A percentile compares a stretch with the other conserved stretches of the same genome.
These are phyloP conservation scores for Lagenorhynchus albirostris DNA, from an alignment of 2,113 vertebrate genomes.

Conservation along the genomic window DNA sequence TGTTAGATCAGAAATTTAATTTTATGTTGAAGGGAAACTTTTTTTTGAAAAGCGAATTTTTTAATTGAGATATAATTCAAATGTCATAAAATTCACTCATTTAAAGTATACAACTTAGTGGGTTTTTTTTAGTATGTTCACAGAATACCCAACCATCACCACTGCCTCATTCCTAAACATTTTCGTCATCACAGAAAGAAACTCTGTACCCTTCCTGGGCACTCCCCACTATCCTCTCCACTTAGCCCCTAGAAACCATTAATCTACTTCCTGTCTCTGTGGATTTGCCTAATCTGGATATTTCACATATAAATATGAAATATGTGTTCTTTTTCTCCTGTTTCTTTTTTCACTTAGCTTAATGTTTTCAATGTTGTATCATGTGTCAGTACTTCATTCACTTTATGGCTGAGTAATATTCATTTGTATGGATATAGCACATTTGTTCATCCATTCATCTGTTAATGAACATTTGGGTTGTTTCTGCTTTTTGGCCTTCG, in stretches of 20 bases:
- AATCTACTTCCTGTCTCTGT: not conserved
- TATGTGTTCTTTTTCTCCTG: not conserved
- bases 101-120: not conserved
- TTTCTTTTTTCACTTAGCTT: not conserved
- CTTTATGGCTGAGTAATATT: not conserved
- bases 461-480: not conserved
- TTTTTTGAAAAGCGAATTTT: slow-evolving; percentile 8
- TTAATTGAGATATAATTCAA: not conserved
- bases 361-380: not conserved
- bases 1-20: slow-evolving; percentile 63
- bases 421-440: not conserved
- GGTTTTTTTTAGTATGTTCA: not conserved
- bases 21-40: slow-evolving; percentile 48
- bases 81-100: not conserved
- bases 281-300: not conserved
- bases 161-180: not conserved
- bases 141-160: not conserved
- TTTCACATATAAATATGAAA: not conserved
- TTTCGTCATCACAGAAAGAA: not conserved
- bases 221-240: not conserved
- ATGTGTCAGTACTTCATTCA: too few species aligned
- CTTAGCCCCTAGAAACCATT: not conserved
- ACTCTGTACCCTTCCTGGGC: not conserved
- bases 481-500: not conserved
- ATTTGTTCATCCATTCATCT: not conserved